Conservation (phyloP, 2,113 vertebrate species). For the Microcebus jonahi region DNA sequence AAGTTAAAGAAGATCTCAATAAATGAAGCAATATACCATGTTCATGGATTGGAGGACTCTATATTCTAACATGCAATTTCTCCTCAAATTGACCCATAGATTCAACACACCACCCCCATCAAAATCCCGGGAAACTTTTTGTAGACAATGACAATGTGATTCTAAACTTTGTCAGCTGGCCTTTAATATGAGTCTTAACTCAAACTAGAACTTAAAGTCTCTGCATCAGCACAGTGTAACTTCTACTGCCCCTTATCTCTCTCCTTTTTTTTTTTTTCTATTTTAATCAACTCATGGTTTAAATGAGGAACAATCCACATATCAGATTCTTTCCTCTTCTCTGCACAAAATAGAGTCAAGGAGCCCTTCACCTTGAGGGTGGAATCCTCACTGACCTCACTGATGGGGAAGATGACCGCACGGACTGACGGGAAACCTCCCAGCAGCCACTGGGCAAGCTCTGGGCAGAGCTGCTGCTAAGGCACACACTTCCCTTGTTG, state of each 20-base stretch:
- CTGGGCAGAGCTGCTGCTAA: neutral
- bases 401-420: rapidly evolving
- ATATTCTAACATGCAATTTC: neutral
- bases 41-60: neutral
- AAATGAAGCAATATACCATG: neutral
- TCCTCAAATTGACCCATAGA: neutral
- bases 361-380: neutral
- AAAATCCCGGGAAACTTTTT: neutral
- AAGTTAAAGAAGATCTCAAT: neutral
- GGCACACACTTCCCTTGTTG: neutral
- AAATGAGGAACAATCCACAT: constrained; percentile 2
- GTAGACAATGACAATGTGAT: neutral
- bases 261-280: neutral
- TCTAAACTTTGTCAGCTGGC: neutral
- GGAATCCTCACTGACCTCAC: neutral
- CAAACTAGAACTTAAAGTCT: constrained; percentile 31
- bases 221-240: neutral
- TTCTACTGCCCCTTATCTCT: neutral
- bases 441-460: neutral
- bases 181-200: constrained; percentile 38
- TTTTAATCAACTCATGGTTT: constrained; percentile 58
- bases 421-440: neutral
- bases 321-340: neutral
- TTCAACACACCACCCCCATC: neutral
- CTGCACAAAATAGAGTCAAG: neutral